Evolutionary conservation across 1,140 invertebrate genomes (phyloP).

Genomic region (Zaprionus davidi): DNA sequence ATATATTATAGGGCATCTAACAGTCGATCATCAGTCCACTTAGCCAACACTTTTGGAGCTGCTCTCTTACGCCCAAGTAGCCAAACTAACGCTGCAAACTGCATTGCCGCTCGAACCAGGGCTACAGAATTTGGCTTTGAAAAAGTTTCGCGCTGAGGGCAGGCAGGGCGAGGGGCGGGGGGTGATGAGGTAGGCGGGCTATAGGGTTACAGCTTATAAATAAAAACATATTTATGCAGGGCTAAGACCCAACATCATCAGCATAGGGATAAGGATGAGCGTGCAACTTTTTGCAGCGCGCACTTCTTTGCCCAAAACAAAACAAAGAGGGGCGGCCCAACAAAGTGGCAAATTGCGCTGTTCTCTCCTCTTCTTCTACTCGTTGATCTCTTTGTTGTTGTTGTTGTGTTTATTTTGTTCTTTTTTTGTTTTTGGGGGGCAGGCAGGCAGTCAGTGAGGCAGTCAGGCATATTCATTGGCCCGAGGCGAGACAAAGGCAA

Average conservation of each 20-base stretch:
- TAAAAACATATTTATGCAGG: slow-evolving; percentile 80
- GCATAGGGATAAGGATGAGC: slow-evolving; percentile 71
- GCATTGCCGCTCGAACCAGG: slow-evolving; percentile 41
- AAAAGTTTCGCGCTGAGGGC: slow-evolving; percentile 56
- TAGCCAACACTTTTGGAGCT: neutral
- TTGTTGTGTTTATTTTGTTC: slow-evolving; percentile 15
- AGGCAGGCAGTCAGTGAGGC: neutral
- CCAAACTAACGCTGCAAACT: slow-evolving; percentile 40
- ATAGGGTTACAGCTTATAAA: slow-evolving; percentile 68
- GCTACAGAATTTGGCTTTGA: slow-evolving; percentile 78
- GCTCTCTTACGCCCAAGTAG: slow-evolving; percentile 12
- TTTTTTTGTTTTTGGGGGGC: slow-evolving; percentile 9
- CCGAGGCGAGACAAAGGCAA: slow-evolving; percentile 36
- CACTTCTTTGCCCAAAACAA: slow-evolving; percentile 56
- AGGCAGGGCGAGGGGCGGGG: neutral
- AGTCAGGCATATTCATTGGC: slow-evolving; percentile 51
- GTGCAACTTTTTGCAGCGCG: slow-evolving; percentile 64
- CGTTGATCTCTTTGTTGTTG: slow-evolving; percentile 3
- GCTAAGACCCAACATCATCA: slow-evolving; percentile 48
- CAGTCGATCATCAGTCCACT: neutral
- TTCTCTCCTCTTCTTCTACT: slow-evolving; percentile 2
- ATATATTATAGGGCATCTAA: neutral
- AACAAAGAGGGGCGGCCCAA: slow-evolving; percentile 18
- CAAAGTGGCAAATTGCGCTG: slow-evolving; percentile 66
- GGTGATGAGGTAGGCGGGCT: neutral